Evolutionary conservation across 2,888 invertebrate species (phyloP), one percentile per base, ranked within the genome.

Genomic region (Limnephilus auricula): DNA sequence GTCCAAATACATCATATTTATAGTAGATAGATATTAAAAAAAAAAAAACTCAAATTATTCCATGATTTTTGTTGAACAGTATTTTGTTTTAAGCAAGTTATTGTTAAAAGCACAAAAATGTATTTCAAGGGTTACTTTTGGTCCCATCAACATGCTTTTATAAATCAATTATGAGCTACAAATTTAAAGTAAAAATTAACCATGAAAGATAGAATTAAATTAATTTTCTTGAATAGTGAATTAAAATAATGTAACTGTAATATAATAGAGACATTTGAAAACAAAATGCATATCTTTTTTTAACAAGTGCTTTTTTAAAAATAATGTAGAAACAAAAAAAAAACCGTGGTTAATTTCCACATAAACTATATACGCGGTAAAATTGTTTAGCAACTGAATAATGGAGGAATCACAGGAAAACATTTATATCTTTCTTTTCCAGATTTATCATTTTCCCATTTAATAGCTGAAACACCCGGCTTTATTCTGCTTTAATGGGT

Each of bases 101-200:
- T 65, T n/a, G 65, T 65, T 25, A 65, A 65, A 80, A 80, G 15
- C 30, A n/a, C 12, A 40, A 32, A 84, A 84, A 84, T 25, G 31
- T 40, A 84, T 84, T 32, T 37, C 37, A n/a, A 84, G 80, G 80
- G 80, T 32, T 32, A 31, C 32, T 31, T 37, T 84, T 84, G 84
- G 84, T 84, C 84, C 84, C 84, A 40, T 84, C 18, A 84, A 84
- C 84, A 84, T 37, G 84, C n/a, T 84, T 80, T 65, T 65, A 65
- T 65, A 65, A 65, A 65, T 65, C 50, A 65, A 65, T 65, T 45
- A 18, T 50, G 50, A 15, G 10, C 50, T 65, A 65, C 65, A 65
- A 65, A 65, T 65, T 65, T 65, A 65, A 65, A 65, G 65, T 65
- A 65, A 65, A n/a, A 25, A 65, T 65, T 65, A 65, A 25, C 25